A percentile compares a stretch with the other conserved stretches of the same genome.
phyloP scores from a whole-genome alignment of 2,888 invertebrate species.

The Elysia crispata region DNA sequence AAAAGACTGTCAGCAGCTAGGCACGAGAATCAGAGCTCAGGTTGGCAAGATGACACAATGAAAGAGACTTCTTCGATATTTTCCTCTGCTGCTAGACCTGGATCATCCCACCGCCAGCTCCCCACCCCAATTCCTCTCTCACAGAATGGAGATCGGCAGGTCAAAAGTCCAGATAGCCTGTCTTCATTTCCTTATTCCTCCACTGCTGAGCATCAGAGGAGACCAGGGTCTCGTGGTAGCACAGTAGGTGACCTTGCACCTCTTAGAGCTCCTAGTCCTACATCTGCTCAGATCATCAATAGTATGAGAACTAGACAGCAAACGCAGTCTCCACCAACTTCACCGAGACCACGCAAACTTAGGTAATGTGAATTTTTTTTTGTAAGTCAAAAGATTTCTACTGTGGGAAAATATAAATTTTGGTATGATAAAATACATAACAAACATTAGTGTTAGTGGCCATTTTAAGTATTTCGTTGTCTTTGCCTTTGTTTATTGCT shows the following conservation, averaged over 20 bases:
- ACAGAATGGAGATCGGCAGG: conserved; percentile 1
- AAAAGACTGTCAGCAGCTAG: too few relatives aligned
- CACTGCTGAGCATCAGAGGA: not conserved
- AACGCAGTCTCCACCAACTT: conserved; percentile 17
- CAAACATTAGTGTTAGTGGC: too few relatives aligned
- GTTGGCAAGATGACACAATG: not conserved
- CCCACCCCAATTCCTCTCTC: not conserved
- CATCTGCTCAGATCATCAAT: conserved; percentile 40
- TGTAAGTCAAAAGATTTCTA: not conserved
- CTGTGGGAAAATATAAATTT: too few relatives aligned
- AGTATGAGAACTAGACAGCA: conserved; percentile 11
- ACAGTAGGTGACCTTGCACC: conserved; percentile 51
- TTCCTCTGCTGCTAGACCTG: not conserved
- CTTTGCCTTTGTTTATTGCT: too few relatives aligned
- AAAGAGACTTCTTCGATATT: not conserved
- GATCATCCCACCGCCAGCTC: not conserved
- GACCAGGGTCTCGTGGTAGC: conserved; percentile 33
- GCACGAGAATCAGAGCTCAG: not conserved
- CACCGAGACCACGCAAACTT: conserved; percentile 34
- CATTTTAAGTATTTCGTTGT: too few relatives aligned
- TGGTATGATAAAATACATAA: too few relatives aligned
- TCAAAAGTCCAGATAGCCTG: not conserved
- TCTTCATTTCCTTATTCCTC: too few relatives aligned
- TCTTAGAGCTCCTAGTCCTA: conserved; percentile 49
- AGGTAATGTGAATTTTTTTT: conserved; percentile 11